Base-by-base conservation (phyloP, 2,888 invertebrate genomes). In the Caenorhabditis uteleia region DNA sequence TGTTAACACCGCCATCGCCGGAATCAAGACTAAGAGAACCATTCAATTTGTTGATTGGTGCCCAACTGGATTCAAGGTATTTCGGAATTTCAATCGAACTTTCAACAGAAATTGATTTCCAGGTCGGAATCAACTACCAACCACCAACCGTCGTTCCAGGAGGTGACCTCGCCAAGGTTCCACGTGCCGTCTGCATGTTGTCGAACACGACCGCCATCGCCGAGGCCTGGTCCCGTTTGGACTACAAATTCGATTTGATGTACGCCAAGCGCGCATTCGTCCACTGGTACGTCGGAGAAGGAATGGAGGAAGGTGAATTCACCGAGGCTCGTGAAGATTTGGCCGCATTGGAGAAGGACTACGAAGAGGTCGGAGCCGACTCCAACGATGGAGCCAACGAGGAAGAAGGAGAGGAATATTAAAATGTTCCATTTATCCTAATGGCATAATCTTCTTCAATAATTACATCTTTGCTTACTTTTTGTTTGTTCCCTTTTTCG, bases 201-300 rank as follows among this genome's bases (percentile, higher is more conserved):
- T 90, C 91, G 82, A 94, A 94, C 85, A 93, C 93, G 6, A 94
- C 92, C 18, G 92, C 92, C 74, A 92, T 93, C 80, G 89, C 90
- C 14, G 90, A 91, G 80, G 92, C 92, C 46, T 93, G 92, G 90
- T 89, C 89, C 57, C 87, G 89, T 50, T 85, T 93, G 23, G 87
- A 89, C 77, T 88, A 87, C 77, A 92, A 93, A 84, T 78, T 90
- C 83, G 89, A 89, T 58, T 84, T 90, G 43, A 90, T 93, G 89
- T 91, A 89, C 79, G 87, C 88, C 55, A 91, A 91, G 83, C 87
- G 75, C 18, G 75, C 75, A 39, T 75, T 75, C 61, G 75, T 75
- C 25, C 75, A 75, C 57, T 74, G 75, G 75, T 92, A 87, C 84
- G 83, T 82, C 68, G 82, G 82, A 49, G 82, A 82, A 56, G 82